Evolutionary conservation across 1,140 invertebrate genomes (phyloP).

Genomic region (Thaumetopoea pityocampa): DNA sequence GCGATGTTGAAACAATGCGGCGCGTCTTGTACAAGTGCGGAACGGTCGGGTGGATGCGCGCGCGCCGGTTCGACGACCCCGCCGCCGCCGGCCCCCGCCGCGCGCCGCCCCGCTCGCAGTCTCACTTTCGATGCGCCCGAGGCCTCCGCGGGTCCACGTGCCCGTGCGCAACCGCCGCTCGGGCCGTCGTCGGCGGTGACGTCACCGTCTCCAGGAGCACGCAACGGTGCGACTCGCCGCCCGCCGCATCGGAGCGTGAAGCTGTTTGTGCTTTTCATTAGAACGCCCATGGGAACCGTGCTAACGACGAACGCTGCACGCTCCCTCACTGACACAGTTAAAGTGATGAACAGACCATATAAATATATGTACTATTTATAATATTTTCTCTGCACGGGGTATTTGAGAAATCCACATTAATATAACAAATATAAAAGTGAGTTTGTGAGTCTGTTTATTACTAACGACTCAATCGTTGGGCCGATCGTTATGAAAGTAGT

Average conservation of each 20-base stretch:
- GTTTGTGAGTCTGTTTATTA: no score
- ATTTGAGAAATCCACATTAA: no score
- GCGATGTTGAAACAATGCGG: slow-evolving; percentile 61
- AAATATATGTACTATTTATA: no score
- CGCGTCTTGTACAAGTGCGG: slow-evolving; percentile 63
- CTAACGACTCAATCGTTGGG: no score
- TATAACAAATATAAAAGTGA: no score
- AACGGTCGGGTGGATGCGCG: slow-evolving; percentile 63
- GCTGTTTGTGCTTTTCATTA: slow-evolving; percentile 58
- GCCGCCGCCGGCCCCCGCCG: slow-evolving; percentile 32
- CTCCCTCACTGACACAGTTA: slow-evolving; percentile 19
- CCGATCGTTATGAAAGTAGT: no score
- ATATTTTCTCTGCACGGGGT: no score
- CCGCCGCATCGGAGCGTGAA: slow-evolving; percentile 39
- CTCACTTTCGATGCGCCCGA: slow-evolving; percentile 72
- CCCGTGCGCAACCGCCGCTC: slow-evolving; percentile 40
- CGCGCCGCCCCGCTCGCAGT: slow-evolving; percentile 34
- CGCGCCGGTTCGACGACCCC: slow-evolving; percentile 56
- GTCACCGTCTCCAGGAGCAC: slow-evolving; percentile 46
- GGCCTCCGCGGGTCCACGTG: slow-evolving; percentile 61
- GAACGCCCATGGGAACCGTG: slow-evolving; percentile 52
- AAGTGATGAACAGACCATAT: not conserved
- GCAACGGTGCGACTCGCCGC: slow-evolving; percentile 42
- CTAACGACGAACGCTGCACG: slow-evolving; percentile 26
- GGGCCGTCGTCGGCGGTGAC: slow-evolving; percentile 47